A percentile compares a stretch with the other conserved stretches of the same genome.
phyloP scores from a whole-genome alignment of 2,113 vertebrate genomes.

The Coptodon rendalli region DNA sequence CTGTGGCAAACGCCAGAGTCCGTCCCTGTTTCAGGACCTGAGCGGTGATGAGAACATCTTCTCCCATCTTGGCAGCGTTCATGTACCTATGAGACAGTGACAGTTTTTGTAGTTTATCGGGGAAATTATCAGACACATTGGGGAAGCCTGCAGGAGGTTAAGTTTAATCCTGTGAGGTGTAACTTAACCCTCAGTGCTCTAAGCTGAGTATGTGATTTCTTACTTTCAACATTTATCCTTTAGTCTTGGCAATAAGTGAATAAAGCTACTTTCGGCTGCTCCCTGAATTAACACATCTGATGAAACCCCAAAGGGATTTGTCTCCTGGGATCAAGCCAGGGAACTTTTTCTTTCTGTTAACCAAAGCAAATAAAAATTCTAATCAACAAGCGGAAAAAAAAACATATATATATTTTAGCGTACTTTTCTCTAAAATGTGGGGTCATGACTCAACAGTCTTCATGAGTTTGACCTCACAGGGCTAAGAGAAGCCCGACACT shows the following conservation, averaged over 20 bases:
- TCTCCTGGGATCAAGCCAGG: not conserved
- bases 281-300: not conserved
- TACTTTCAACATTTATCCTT: not conserved
- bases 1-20: conserved; percentile 83
- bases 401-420: not conserved
- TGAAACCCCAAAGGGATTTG: not conserved
- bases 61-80: conserved; percentile 89
- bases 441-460: not conserved
- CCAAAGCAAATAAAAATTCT: not conserved
- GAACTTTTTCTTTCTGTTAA: not conserved
- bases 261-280: not conserved
- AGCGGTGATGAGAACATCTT: conserved; percentile 89
- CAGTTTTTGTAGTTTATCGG: not conserved
- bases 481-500: not conserved
- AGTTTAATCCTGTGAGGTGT: not conserved
- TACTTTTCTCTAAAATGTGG: not conserved
- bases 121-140: not conserved
- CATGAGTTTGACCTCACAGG: not conserved
- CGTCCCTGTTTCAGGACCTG: conserved; percentile 88
- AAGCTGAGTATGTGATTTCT: not conserved
- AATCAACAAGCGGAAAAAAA: rapidly evolving
- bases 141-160: not conserved
- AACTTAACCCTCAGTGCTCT: not conserved
- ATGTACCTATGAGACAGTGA: conserved; percentile 77
- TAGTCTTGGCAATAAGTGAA: not conserved